Evolutionary conservation across 2,888 invertebrate genomes (phyloP).

Genomic region (Notodonta ziczac): DNA sequence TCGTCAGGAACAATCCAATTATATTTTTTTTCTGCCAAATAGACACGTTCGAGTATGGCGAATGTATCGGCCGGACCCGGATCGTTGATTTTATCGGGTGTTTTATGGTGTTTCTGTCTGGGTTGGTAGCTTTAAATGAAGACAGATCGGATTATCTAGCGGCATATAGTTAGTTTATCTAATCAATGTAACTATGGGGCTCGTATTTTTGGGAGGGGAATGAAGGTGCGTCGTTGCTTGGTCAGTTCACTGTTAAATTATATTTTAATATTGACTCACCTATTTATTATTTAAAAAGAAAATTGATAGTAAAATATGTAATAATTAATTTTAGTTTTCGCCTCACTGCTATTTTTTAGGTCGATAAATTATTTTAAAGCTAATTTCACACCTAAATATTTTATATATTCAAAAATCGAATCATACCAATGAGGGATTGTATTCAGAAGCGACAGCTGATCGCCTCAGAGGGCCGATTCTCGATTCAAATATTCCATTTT

Average conservation of each 20-base stretch:
- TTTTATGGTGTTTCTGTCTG: slow-evolving; percentile 35
- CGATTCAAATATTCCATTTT: slow-evolving; percentile 53
- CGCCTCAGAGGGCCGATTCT: slow-evolving; percentile 38
- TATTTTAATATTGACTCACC: too few relatives aligned
- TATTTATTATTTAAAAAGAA: too few relatives aligned
- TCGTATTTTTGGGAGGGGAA: neutral
- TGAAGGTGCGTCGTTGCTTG: too few relatives aligned
- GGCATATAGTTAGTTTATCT: slow-evolving; percentile 3
- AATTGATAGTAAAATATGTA: too few relatives aligned
- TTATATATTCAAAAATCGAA: neutral
- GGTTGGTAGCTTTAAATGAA: slow-evolving; percentile 4
- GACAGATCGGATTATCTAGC: neutral
- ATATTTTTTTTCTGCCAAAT: slow-evolving; percentile 71
- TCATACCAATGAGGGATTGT: neutral
- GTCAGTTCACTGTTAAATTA: neutral
- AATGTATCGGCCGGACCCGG: slow-evolving; percentile 51
- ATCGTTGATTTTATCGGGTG: slow-evolving; percentile 43
- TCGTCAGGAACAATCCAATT: slow-evolving; percentile 75
- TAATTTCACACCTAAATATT: too few relatives aligned
- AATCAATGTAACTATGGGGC: neutral
- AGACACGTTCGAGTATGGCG: slow-evolving; percentile 55
- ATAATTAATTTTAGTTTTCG: too few relatives aligned
- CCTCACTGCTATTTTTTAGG: too few relatives aligned
- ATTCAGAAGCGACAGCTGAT: slow-evolving; percentile 34
- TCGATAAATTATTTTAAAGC: too few relatives aligned